A percentile compares a stretch with the other conserved stretches of the same genome.
These are phyloP conservation scores for Villa cingulata DNA, from an alignment of 2,888 invertebrate species.

Conservation along the genomic window DNA sequence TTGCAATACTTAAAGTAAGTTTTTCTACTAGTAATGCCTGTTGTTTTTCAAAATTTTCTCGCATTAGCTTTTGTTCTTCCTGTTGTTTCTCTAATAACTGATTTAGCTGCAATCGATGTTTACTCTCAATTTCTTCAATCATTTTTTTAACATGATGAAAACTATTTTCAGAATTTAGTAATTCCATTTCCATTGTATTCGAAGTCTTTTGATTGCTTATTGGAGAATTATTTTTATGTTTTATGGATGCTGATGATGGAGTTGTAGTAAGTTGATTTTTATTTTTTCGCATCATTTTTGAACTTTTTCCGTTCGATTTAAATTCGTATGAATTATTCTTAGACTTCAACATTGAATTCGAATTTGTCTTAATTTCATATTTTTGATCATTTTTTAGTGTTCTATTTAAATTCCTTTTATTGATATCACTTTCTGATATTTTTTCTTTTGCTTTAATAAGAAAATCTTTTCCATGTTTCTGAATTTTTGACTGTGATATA, in stretches of 20 bases:
- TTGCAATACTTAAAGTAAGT: conserved; percentile 13
- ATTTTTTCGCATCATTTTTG: conserved; percentile 12
- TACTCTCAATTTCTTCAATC: conserved; percentile 39
- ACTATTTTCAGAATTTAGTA: background rate
- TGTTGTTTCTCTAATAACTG: conserved; percentile 49
- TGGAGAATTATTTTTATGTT: background rate
- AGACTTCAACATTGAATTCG: too few relatives aligned
- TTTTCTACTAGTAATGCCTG: conserved; percentile 42
- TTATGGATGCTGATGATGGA: conserved; percentile 3
- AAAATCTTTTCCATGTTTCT: too few relatives aligned
- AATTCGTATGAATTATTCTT: too few relatives aligned
- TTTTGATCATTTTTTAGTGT: too few relatives aligned
- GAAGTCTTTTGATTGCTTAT: background rate
- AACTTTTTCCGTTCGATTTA: too few relatives aligned
- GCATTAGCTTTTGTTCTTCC: conserved; percentile 46
- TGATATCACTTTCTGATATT: too few relatives aligned
- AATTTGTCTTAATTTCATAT: too few relatives aligned
- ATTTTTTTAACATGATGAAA: conserved; percentile 3
- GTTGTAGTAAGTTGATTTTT: conserved; percentile 8
- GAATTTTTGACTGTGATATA: conserved; percentile 30
- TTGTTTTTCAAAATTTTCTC: conserved; percentile 51
- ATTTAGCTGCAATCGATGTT: conserved; percentile 50
- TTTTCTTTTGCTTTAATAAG: too few relatives aligned
- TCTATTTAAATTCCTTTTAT: too few relatives aligned
- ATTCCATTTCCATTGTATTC: background rate